These are phyloP conservation scores for Hemichromis elongatus DNA, from an alignment of 2,113 vertebrate genomes.

Conservation along the genomic window DNA sequence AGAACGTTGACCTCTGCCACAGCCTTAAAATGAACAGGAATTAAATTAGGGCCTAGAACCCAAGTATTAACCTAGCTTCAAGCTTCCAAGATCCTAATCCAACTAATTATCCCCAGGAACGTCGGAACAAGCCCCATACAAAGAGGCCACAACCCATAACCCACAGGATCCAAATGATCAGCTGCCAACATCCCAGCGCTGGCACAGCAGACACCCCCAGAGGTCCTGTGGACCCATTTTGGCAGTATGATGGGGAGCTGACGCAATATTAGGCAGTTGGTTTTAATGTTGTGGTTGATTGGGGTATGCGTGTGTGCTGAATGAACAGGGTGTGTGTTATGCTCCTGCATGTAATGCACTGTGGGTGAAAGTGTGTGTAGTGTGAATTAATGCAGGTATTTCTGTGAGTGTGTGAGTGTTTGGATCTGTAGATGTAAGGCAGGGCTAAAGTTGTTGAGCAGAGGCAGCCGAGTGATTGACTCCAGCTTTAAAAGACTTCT, in stretches of 20 bases:
- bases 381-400: not conserved
- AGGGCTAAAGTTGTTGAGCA: not conserved
- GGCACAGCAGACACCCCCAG: not conserved
- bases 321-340: conserved; percentile 13
- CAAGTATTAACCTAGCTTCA: not conserved
- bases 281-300: not conserved
- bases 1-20: not conserved
- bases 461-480: not conserved
- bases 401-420: not conserved
- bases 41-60: not conserved
- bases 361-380: not conserved
- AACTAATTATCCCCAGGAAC: not conserved
- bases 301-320: not conserved
- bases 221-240: not conserved
- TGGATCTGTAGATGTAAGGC: not conserved
- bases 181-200: not conserved
- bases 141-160: not conserved
- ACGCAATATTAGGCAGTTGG: not conserved
- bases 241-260: not conserved
- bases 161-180: not conserved
- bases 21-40: not conserved
- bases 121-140: not conserved
- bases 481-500: conserved; percentile 1
- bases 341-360: conserved; percentile 38
- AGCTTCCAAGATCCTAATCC: not conserved